Evolutionary conservation across 2,113 vertebrate genomes (phyloP), one percentile per base, ranked within the genome.

Genomic region (Brachirus orientalis): DNA sequence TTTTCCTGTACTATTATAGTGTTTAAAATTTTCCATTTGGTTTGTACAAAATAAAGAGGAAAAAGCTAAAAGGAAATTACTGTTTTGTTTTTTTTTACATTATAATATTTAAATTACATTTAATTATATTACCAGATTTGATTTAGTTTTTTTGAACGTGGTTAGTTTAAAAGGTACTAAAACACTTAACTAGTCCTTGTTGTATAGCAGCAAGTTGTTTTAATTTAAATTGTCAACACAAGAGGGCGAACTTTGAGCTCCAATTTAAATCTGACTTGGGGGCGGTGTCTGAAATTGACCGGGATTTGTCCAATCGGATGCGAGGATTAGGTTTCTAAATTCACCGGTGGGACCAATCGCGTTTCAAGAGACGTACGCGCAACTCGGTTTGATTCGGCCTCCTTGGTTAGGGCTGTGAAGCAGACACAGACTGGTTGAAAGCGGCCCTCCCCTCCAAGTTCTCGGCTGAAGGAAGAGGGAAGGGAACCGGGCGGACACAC

Each of bases 391-490:
- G 72, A 63, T 14, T 71, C 87, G 28, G 45, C 91, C 86, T 70
- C 72, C 53, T 62, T 14, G 35, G 76, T 63, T 55, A 68, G 77
- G 56, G 76, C 58, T 61, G 80, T 68, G 55, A 10, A 6, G 28
- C 6, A 28, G 28, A 28, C 28, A 28, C 28, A 28, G 28, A 73
- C 67, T 52, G 52, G 55, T 54, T 76, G 11, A 44, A 77, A 73
- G 78, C 86, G 87, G 85, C 85, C 88, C 72, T 90, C 64, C n/a
- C 88, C 55, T 85, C 86, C 87, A 93, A 93, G 88, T 92, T 92
- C 85, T 82, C 79, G 63, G 83, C 85, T 11, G 40, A 43, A 43
- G 40, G 81, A 79, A 86, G 88, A 87, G 79, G 48, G 57, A 69
- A 76, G 51, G 61, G 56, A 77, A 43, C 65, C 47, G 73, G 72